Evolutionary conservation across 2,113 vertebrate genomes (phyloP), one percentile per base, ranked within the genome.

Genomic region (Ceratotherium simum): DNA sequence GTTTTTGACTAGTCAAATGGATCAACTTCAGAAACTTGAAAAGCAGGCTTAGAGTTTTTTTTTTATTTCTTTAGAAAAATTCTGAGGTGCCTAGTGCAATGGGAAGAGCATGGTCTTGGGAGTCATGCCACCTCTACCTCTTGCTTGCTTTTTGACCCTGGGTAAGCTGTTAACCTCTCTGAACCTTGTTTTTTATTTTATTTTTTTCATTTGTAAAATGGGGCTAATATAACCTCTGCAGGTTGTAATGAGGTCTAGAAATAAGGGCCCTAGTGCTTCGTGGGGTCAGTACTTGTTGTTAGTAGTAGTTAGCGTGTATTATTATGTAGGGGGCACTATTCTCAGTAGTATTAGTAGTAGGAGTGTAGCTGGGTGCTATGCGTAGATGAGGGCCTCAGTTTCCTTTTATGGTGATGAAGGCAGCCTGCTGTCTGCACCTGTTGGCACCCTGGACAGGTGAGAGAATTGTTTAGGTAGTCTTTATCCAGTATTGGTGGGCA

Each of bases 1-100:
- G 16, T 80, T 96, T 97, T 95, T 85, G 78, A 65, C 46, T 93
- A 78, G 56, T 96, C 76, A 89, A 95, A 86, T 90, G 67, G 16
- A 60, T 97, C 13, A 64, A 79, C 67, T 94, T 96, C 39, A 95
- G 65, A 82, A 81, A 95, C 46, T 93, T 86, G 46, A 54, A 78
- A 83, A 95, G 72, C 81, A 96, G 72, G 6, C 36, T 84, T 69
- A 70, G 62, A 25, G 36, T 42, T 84, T 93, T 96, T 42, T 84
- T 93, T 96, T 81, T 20, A 58, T 84, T 81, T 87, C 46, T 94
- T 94, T 81, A 83, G 58, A 84, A 91, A 91, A 73, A 54, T 48
- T 90, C 51, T 90, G 20, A 94, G 80, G 20, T 92, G 10, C 31
- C 51, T 73, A 54, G 18, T 67, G 62, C 27, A 56, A 17, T 85